Evolutionary conservation across 2,888 invertebrate species (phyloP).

Genomic region (Kryphioiulus occultus): DNA sequence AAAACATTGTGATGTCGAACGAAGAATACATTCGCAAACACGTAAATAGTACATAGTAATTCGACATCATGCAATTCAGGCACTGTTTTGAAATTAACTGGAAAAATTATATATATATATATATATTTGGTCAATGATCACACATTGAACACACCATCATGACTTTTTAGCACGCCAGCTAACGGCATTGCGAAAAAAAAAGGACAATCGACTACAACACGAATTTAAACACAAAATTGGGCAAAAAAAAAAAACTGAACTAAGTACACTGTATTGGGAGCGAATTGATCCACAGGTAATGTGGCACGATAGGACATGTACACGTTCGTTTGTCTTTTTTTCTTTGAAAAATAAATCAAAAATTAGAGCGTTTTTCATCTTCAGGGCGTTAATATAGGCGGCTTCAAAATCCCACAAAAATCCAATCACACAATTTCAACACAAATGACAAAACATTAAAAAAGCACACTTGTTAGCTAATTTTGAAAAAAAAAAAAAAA

Average conservation of each 20-base stretch:
- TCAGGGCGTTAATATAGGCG: background rate
- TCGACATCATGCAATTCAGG: constrained; percentile 48
- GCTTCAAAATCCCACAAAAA: background rate
- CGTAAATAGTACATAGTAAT: constrained; percentile 27
- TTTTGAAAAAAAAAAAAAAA: background rate
- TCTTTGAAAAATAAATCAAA: background rate
- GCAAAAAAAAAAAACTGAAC: background rate
- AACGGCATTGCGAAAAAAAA: constrained; percentile 21
- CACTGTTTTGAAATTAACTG: constrained; percentile 48
- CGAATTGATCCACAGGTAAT: background rate
- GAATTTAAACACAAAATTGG: background rate
- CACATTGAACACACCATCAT: constrained; percentile 44
- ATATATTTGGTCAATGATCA: constrained; percentile 45
- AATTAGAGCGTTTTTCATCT: background rate
- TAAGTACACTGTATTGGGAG: background rate
- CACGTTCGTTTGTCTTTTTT: background rate
- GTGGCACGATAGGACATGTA: background rate
- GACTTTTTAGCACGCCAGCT: constrained; percentile 33
- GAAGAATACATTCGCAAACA: constrained; percentile 28
- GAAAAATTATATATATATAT: constrained; percentile 43
- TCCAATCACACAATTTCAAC: constrained; percentile 36
- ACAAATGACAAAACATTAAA: constrained; percentile 20
- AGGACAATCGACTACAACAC: constrained; percentile 40
- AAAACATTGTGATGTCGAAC: constrained; percentile 38
- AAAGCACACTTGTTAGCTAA: constrained; percentile 2